These are phyloP conservation scores for Nyctibius bracteatus DNA, from an alignment of 2,113 vertebrate genomes.

Conservation along the genomic window DNA sequence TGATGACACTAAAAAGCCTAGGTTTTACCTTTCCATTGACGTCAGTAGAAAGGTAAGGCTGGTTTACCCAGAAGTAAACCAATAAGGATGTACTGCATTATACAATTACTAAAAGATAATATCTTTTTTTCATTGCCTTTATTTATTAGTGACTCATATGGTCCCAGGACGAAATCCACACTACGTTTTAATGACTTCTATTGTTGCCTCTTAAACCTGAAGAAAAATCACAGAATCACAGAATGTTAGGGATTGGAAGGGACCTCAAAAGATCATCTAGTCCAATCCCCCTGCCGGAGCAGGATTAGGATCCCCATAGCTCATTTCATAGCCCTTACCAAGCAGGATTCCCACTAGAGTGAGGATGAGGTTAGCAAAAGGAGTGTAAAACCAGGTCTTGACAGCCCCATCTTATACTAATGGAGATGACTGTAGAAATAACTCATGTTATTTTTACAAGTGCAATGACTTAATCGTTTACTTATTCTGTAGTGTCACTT, in stretches of 20 bases:
- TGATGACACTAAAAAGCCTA: background rate
- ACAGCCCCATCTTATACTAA: background rate
- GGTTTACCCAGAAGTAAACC: background rate
- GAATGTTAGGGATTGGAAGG: too few species aligned
- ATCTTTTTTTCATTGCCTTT: background rate
- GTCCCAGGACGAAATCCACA: background rate
- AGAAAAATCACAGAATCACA: too few species aligned
- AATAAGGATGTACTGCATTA: conserved; percentile 20
- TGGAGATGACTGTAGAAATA: background rate
- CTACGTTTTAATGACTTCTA: background rate
- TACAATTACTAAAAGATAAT: background rate
- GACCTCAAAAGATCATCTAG: too few species aligned
- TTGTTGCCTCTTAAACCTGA: background rate
- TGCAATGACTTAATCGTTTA: background rate
- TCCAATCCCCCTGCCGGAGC: too few species aligned
- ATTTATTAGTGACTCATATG: conserved; percentile 33
- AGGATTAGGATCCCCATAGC: background rate
- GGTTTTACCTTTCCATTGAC: background rate
- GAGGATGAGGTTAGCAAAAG: background rate
- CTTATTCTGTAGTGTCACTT: background rate
- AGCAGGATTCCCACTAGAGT: background rate
- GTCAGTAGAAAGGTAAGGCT: conserved; percentile 10
- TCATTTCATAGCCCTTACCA: background rate
- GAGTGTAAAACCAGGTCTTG: background rate
- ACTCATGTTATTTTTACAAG: background rate